Conservation (phyloP, 1,140 invertebrate genomes). For the Lanistes nyassanus region DNA sequence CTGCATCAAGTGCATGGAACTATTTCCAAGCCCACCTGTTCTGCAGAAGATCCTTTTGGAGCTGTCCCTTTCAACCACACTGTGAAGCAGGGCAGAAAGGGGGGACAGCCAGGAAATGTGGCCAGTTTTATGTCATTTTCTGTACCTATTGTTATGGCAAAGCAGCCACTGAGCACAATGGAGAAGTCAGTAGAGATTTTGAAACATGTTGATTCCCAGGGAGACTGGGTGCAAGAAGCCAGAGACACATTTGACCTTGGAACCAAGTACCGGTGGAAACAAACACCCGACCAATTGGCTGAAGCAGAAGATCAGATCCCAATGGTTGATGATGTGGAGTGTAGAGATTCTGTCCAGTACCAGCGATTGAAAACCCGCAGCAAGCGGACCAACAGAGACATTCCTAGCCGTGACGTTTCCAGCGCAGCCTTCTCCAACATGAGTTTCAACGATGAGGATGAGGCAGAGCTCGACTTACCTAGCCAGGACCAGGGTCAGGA, state of each 20-base stretch:
- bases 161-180: not conserved
- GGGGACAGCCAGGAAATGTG: not conserved
- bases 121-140: not conserved
- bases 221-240: not conserved
- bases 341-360: slow-evolving; percentile 34
- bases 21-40: not conserved
- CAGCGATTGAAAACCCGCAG: slow-evolving; percentile 25
- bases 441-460: slow-evolving; percentile 62
- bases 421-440: slow-evolving; percentile 59
- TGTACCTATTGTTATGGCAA: slow-evolving; percentile 6
- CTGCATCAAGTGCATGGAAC: slow-evolving; percentile 17
- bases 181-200: not conserved
- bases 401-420: slow-evolving; percentile 39
- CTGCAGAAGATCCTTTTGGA: slow-evolving; percentile 72
- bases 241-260: not conserved
- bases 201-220: not conserved
- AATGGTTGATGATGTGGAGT: slow-evolving; percentile 17
- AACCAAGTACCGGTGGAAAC: not conserved
- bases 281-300: slow-evolving; percentile 11
- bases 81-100: slow-evolving; percentile 28
- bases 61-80: slow-evolving; percentile 71
- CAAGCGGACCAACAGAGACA: slow-evolving; percentile 26
- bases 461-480: slow-evolving; percentile 35
- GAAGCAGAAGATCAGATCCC: slow-evolving; percentile 23
- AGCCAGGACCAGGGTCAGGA: not conserved